These are phyloP conservation scores for Rhingia campestris DNA, from an alignment of 2,888 invertebrate genomes.

Conservation along the genomic window DNA sequence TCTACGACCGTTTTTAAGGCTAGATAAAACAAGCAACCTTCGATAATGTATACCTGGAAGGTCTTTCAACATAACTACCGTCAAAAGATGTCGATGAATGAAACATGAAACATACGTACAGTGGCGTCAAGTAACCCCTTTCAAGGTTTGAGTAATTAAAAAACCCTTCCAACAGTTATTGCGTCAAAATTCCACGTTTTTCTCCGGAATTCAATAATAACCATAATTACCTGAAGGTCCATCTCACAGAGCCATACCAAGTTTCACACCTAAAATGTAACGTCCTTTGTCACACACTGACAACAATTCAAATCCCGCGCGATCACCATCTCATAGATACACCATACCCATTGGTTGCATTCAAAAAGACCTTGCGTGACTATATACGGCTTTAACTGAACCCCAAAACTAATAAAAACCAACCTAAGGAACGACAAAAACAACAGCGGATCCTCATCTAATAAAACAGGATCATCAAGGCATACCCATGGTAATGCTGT, in stretches of 20 bases:
- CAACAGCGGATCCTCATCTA: constrained; percentile 55
- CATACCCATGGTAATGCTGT: background rate
- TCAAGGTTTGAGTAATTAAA: no score
- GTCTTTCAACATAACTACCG: no score
- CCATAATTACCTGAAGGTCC: constrained; percentile 48
- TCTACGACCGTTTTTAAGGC: no score
- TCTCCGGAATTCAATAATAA: constrained; percentile 40
- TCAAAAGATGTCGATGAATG: no score
- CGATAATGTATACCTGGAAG: no score
- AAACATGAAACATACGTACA: no score
- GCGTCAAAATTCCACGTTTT: constrained; percentile 6
- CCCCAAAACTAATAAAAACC: constrained; percentile 26
- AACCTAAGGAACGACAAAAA: constrained; percentile 14
- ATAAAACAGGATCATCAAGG: constrained; percentile 69
- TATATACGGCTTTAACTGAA: constrained; percentile 55
- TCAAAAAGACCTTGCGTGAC: constrained; percentile 65
- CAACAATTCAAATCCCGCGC: background rate
- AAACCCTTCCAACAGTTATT: background rate
- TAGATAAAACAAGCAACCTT: no score
- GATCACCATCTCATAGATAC: constrained; percentile 16
- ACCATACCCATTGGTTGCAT: constrained; percentile 3
- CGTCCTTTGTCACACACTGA: constrained; percentile 30
- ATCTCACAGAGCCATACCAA: constrained; percentile 42
- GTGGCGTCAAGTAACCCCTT: no score
- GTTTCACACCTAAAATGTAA: constrained; percentile 54